These are phyloP conservation scores for Halocynthia aurantium DNA, from an alignment of 23 tunicate species.

Conservation along the genomic window DNA sequence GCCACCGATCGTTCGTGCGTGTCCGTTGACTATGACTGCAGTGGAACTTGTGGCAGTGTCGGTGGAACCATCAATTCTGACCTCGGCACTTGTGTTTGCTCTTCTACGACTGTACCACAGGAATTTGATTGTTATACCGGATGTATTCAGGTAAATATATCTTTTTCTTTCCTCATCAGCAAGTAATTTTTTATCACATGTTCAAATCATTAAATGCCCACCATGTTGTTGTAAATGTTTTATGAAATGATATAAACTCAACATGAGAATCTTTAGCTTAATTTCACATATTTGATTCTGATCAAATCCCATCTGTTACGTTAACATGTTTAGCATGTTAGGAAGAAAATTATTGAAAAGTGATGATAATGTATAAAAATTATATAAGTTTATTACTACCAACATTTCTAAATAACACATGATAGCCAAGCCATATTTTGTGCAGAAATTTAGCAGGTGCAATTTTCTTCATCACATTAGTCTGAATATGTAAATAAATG, in stretches of 20 bases:
- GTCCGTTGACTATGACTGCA: slow-evolving; percentile 40
- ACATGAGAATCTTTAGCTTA: no score
- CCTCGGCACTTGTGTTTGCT: slow-evolving; percentile 68
- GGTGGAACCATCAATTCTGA: slow-evolving; percentile 54
- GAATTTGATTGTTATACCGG: slow-evolving; percentile 59
- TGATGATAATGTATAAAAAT: not conserved
- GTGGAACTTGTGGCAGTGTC: slow-evolving; percentile 46
- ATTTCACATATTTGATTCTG: no score
- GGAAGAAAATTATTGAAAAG: no score
- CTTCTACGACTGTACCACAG: slow-evolving; percentile 60
- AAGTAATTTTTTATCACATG: not conserved
- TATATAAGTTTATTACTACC: not conserved
- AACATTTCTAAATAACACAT: no score
- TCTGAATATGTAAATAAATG: not conserved
- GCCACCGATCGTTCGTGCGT: slow-evolving; percentile 68
- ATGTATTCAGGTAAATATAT: slow-evolving; percentile 59
- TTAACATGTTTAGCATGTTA: no score
- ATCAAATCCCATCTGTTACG: no score
- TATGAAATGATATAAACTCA: no score
- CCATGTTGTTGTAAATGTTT: no score
- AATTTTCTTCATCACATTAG: no score
- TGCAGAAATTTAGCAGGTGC: no score
- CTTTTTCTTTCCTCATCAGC: not conserved
- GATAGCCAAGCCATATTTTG: no score
- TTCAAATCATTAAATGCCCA: no score